Evolutionary conservation across 2,797 vertebrate species (phyloP).

Genomic region (Columba guinea): DNA sequence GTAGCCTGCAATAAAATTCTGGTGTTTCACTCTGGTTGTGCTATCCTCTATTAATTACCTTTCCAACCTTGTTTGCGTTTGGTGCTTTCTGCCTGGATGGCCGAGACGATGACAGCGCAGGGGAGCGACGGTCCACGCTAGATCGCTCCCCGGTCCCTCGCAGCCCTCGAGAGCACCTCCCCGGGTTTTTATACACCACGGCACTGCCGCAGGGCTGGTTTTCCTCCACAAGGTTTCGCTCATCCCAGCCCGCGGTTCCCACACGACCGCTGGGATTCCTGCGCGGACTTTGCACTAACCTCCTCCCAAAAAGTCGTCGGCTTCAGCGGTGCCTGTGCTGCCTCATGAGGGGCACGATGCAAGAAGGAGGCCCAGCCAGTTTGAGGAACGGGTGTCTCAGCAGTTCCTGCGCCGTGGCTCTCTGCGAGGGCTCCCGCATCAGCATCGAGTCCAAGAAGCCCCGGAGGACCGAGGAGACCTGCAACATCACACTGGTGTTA

Average conservation of each 20-base stretch:
- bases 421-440: constrained; percentile 93
- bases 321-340: constrained; percentile 94
- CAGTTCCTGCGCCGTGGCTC: constrained; percentile 93
- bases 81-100: constrained; percentile 32
- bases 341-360: constrained; percentile 98
- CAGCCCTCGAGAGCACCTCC: neutral
- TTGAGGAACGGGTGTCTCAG: constrained; percentile 94
- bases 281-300: neutral
- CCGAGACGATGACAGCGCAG: neutral
- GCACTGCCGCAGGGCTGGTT: neutral
- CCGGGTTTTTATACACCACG: neutral
- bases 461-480: constrained; percentile 91
- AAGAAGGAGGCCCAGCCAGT: constrained; percentile 91
- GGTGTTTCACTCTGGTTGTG: constrained; percentile 69
- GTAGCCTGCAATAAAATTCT: constrained; percentile 50
- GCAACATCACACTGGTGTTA: neutral
- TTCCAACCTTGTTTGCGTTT: constrained; percentile 19
- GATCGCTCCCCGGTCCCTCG: neutral
- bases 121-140: neutral
- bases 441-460: constrained; percentile 96
- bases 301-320: rapidly evolving
- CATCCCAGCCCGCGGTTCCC: neutral
- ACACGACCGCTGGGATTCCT: neutral
- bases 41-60: constrained; percentile 51
- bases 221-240: neutral